phyloP scores from a whole-genome alignment of 2,797 vertebrate species.

The Nannoperca obscura region DNA sequence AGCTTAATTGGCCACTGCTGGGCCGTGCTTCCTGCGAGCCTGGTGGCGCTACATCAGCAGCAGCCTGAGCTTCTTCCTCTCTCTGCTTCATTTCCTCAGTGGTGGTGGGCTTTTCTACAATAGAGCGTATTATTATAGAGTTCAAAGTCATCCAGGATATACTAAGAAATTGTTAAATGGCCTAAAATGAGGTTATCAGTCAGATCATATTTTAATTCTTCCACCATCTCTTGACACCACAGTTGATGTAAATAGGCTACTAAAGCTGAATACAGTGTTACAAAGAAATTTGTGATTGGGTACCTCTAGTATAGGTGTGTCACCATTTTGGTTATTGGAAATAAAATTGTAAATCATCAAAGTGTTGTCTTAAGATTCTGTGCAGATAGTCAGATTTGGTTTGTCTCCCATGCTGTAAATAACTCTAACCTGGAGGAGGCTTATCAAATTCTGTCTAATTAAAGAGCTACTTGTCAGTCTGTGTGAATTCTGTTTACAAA shows the following conservation, averaged over 20 bases:
- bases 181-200: not conserved
- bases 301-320: not conserved
- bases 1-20: conserved; percentile 18
- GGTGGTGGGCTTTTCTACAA: not conserved
- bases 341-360: not conserved
- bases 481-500: conserved; percentile 23
- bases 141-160: not conserved
- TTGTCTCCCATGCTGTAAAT: not conserved
- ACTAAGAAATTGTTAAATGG: not conserved
- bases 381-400: conserved; percentile 12
- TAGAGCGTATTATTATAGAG: not conserved
- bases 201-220: too few species aligned
- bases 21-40: not conserved
- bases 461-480: conserved; percentile 2
- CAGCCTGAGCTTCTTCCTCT: conserved; percentile 13
- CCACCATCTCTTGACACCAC: not conserved
- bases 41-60: conserved; percentile 12
- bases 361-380: not conserved
- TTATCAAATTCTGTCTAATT: conserved; percentile 14
- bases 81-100: conserved; percentile 11
- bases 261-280: not conserved
- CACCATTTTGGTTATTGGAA: not conserved
- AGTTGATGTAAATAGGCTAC: not conserved
- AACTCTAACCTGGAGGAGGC: not conserved
- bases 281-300: not conserved